Base-by-base conservation (phyloP, 1,140 invertebrate species). In the Nixonia krombeini region DNA sequence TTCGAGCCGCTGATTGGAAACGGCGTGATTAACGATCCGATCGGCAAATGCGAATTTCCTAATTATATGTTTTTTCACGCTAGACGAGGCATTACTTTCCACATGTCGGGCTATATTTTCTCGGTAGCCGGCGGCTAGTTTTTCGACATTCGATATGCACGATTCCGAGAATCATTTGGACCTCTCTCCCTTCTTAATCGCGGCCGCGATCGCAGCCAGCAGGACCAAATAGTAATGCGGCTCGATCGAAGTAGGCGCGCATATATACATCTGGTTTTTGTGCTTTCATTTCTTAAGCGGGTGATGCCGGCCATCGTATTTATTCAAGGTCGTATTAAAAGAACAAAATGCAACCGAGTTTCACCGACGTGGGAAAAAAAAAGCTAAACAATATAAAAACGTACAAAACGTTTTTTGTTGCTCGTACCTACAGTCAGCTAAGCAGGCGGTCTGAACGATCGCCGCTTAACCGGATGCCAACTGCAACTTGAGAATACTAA, bases 401-500 rank as follows among this genome's bases (percentile, higher is more conserved):
- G 9, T 56, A 58, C 58, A 37, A 68, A 47, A 47, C 53, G 42
- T 47, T 68, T 62, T 68, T 63, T 49, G 57, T 57, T 41, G 40
- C 55, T 69, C 62, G n/a, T n/a, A n/a, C n/a, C 50, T 62, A 56
- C 47, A 45, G 53, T 51, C 49, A 59, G 46, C 51, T 70, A 61
- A 75, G 73, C 75, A 78, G 69, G 66, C 73, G 73, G 76, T n/a
- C n/a, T n/a, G n/a, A n/a, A n/a, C n/a, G n/a, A n/a, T 66, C 68
- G 72, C 59, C 70, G 57, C 64, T 74, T 73, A 76, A 77, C 80
- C 80, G 79, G 79, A 82, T 81, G 76, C 74, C 70, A 73, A 75
- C 69, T 74, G 73, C 78, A 78, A 71, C 74, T 61, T 53, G 59
- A 71, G 80, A 80, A 82, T 82, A 82, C 75, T 79, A 81, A 81